These are phyloP conservation scores for Hiodon alosoides DNA, from an alignment of 2,113 vertebrate genomes.

Conservation along the genomic window DNA sequence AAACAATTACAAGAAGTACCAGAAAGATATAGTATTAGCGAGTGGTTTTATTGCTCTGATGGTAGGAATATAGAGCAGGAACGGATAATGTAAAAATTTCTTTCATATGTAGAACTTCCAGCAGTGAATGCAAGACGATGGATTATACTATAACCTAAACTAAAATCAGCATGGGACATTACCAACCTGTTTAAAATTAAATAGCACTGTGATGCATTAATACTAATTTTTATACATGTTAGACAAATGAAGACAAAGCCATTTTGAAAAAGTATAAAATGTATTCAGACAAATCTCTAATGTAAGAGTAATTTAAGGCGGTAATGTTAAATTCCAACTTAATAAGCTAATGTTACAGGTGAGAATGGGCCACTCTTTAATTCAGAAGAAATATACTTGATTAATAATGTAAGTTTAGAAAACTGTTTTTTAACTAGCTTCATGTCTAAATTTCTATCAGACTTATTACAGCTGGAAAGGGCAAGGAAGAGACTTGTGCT, in stretches of 20 bases:
- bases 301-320: background rate
- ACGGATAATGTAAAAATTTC: too few species aligned
- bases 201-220: background rate
- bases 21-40: background rate
- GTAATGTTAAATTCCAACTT: too few species aligned
- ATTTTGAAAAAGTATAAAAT: constrained; percentile 13
- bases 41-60: background rate
- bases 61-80: background rate
- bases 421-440: background rate
- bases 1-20: too few species aligned
- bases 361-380: too few species aligned
- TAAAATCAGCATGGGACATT: too few species aligned
- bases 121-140: too few species aligned
- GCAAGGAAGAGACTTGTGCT: background rate
- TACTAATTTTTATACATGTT: background rate
- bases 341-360: too few species aligned
- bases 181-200: background rate
- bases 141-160: too few species aligned
- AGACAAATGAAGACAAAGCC: background rate
- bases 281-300: constrained; percentile 11
- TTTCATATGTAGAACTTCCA: too few species aligned
- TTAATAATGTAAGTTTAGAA: background rate
- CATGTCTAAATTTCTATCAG: background rate
- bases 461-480: too few species aligned
- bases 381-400: background rate